phyloP scores from a whole-genome alignment of 2,113 vertebrate species.

The Scomber scombrus region DNA sequence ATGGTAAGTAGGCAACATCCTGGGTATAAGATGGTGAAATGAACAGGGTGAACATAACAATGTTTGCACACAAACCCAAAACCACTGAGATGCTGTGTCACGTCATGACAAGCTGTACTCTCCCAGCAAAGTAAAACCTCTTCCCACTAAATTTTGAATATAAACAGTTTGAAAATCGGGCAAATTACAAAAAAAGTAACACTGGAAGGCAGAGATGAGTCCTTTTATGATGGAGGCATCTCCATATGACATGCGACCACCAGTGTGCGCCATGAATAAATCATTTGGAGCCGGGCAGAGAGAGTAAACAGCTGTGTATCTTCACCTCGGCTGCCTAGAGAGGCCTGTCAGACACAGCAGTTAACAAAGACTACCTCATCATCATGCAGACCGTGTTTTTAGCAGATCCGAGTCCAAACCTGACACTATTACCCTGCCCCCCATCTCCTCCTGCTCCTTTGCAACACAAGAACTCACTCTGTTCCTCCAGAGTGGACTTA shows the following conservation, averaged over 20 bases:
- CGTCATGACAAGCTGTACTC: conserved; percentile 59
- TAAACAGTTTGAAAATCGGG: conserved; percentile 61
- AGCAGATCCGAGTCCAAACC: conserved; percentile 72
- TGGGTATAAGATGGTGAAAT: conserved; percentile 32
- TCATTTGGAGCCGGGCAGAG: conserved; percentile 74
- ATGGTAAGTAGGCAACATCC: conserved; percentile 33
- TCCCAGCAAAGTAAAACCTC: conserved; percentile 53
- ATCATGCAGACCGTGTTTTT: conserved; percentile 68
- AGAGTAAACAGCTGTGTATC: conserved; percentile 81
- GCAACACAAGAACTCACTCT: conserved; percentile 52
- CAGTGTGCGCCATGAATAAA: conserved; percentile 83
- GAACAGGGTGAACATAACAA: conserved; percentile 52
- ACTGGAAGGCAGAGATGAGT: conserved; percentile 62
- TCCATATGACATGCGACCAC: conserved; percentile 80
- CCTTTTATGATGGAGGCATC: conserved; percentile 78
- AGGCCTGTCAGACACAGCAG: conserved; percentile 78
- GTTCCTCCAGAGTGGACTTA: conserved; percentile 57
- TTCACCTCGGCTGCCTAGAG: conserved; percentile 76
- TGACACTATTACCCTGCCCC: conserved; percentile 59
- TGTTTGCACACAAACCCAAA: conserved; percentile 60
- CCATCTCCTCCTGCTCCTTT: conserved; percentile 21
- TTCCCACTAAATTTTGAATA: conserved; percentile 52
- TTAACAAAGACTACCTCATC: conserved; percentile 79
- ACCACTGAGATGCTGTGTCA: conserved; percentile 46
- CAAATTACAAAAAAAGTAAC: conserved; percentile 48